Percentiles rank a stretch among this genome's conserved stretches.
Conservation (phyloP, 2,888 invertebrate species). For the Eupithecia dodoneata region DNA sequence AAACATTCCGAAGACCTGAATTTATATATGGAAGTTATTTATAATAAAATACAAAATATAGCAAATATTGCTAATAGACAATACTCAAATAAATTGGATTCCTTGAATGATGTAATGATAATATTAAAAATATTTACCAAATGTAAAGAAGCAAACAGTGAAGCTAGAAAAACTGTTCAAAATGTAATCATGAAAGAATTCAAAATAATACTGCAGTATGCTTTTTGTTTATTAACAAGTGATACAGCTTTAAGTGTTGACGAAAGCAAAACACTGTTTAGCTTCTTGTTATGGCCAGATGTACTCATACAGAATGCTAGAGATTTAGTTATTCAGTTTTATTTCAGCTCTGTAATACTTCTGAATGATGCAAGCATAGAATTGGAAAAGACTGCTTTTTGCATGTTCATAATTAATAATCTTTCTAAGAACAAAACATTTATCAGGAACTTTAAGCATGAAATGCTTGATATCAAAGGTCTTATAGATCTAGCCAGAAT, state of each 20-base stretch:
- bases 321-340: conserved; percentile 56
- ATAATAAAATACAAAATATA: conserved; percentile 55
- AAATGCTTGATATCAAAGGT: conserved; percentile 56
- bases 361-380: conserved; percentile 54
- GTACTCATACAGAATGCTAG: conserved; percentile 37
- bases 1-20: conserved; percentile 52
- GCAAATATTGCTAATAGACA: conserved; percentile 59
- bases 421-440: conserved; percentile 51
- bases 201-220: conserved; percentile 59
- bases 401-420: conserved; percentile 58
- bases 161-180: conserved; percentile 42
- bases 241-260: conserved; percentile 55
- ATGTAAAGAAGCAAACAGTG: conserved; percentile 42
- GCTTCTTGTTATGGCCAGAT: conserved; percentile 46
- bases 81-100: conserved; percentile 64
- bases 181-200: conserved; percentile 48
- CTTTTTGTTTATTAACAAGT: conserved; percentile 56
- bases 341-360: conserved; percentile 57
- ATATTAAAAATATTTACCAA: conserved; percentile 55
- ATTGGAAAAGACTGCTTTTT: conserved; percentile 59
- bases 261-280: conserved; percentile 53
- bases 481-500: conserved; percentile 50
- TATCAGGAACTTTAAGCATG: conserved; percentile 50
- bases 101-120: conserved; percentile 60
- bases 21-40: conserved; percentile 52